Percentiles rank a stretch among this genome's conserved stretches.
Conservation (phyloP, 2,113 vertebrate genomes). For the Anseranas semipalmata region DNA sequence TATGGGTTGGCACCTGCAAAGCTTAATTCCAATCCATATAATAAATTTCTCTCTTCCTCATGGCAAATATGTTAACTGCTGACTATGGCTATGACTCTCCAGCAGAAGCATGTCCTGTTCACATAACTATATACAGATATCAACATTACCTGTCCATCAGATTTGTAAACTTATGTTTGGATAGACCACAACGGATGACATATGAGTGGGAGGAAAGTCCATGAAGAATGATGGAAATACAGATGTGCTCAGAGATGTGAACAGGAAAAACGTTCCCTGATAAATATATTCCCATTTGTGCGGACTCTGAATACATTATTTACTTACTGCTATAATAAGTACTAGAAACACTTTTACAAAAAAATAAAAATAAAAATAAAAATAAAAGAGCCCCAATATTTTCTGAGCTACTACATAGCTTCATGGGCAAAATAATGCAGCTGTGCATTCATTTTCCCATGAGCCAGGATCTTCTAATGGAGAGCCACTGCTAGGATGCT, state of each 20-base stretch:
- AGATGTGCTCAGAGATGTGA: background rate
- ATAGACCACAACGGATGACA: background rate
- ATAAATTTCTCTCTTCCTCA: constrained; percentile 43
- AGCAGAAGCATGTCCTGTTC: background rate
- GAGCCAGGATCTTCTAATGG: background rate
- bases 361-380: background rate
- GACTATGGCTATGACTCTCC: background rate
- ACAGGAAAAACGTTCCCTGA: background rate
- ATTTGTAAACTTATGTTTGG: background rate
- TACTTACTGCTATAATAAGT: background rate
- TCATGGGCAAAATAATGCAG: background rate
- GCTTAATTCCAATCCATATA: constrained; percentile 47
- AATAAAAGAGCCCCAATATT: background rate
- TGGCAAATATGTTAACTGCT: constrained; percentile 29
- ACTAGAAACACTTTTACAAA: background rate
- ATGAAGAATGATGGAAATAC: background rate
- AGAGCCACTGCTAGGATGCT: background rate
- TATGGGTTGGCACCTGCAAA: constrained; percentile 62
- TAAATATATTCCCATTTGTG: background rate
- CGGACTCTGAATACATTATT: background rate
- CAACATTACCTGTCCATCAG: background rate
- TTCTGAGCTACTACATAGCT: background rate
- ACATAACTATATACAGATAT: constrained; percentile 19
- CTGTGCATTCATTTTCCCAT: background rate
- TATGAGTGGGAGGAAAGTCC: background rate